A percentile compares a stretch with the other conserved stretches of the same genome.
Conservation (phyloP, 2,888 invertebrate genomes). For the Eugnorisma glareosa region DNA sequence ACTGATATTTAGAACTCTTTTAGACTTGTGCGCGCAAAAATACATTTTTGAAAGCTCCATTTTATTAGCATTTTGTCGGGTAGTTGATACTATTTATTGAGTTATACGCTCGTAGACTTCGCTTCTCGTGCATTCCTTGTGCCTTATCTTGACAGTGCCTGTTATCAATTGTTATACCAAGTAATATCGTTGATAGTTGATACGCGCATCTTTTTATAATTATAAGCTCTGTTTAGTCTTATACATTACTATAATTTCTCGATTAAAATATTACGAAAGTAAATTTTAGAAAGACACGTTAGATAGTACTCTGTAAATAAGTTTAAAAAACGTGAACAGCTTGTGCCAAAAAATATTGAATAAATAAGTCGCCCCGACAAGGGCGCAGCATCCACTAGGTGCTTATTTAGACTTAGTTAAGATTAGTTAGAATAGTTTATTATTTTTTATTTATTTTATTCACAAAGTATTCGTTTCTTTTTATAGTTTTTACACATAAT, state of each 20-base stretch:
- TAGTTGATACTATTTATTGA: conserved; percentile 47
- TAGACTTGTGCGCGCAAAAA: neutral
- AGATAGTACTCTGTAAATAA: conserved; percentile 67
- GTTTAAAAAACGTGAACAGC: conserved; percentile 74
- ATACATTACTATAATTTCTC: conserved; percentile 5
- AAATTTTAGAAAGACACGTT: conserved; percentile 26
- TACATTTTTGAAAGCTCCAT: neutral
- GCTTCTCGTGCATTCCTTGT: conserved; percentile 87
- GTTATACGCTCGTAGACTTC: conserved; percentile 69
- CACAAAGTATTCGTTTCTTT: neutral
- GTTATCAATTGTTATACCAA: conserved; percentile 40
- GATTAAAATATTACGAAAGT: neutral
- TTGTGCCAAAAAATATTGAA: conserved; percentile 76
- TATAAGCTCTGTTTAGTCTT: conserved; percentile 10
- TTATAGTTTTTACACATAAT: neutral
- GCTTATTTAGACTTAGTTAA: conserved; percentile 44
- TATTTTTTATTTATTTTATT: conserved; percentile 42
- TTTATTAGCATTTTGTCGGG: conserved; percentile 27
- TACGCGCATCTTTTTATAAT: conserved; percentile 37
- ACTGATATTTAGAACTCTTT: conserved; percentile 13
- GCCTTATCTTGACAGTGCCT: conserved; percentile 79
- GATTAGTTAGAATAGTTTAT: conserved; percentile 8
- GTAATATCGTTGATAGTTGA: conserved; percentile 34
- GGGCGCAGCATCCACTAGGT: conserved; percentile 54
- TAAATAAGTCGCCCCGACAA: conserved; percentile 34